phyloP scores from a whole-genome alignment of 1,140 invertebrate species.

The Cydia amplana region DNA sequence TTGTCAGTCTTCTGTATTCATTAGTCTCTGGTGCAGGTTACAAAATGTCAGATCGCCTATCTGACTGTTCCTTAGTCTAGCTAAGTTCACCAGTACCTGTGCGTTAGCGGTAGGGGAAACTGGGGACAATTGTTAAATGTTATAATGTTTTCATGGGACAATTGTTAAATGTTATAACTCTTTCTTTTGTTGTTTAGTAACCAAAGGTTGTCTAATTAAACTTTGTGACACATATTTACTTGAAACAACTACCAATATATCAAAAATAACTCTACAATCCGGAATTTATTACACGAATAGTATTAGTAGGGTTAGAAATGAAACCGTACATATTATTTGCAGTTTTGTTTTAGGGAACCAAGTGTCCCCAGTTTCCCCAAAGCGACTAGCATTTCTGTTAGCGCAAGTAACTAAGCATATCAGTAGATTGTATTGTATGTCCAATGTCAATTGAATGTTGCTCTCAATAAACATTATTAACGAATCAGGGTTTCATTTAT shows the following conservation, averaged over 20 bases:
- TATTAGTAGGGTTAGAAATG: no score
- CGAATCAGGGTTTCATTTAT: constrained; percentile 7
- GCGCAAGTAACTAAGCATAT: constrained; percentile 47
- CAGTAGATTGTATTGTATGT: constrained; percentile 46
- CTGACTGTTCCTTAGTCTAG: constrained; percentile 18
- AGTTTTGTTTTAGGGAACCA: neutral
- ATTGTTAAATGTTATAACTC: no score
- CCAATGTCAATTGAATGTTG: constrained; percentile 66
- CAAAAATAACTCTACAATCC: no score
- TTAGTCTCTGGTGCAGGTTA: neutral
- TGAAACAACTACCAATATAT: no score
- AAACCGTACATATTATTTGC: neutral
- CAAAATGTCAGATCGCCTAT: neutral
- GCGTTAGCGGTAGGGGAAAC: constrained; percentile 15
- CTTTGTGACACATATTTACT: no score
- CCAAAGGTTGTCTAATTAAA: no score
- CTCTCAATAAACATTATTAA: constrained; percentile 53
- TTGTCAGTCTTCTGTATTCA: neutral
- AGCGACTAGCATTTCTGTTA: constrained; percentile 3
- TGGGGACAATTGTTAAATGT: neutral
- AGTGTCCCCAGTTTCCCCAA: neutral
- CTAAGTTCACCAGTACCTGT: constrained; percentile 33
- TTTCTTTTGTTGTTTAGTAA: no score
- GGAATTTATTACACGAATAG: no score
- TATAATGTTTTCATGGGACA: no score